Percentiles rank a stretch among this genome's conserved stretches.
Conservation (phyloP, 1,140 invertebrate genomes). For the Mya arenaria region DNA sequence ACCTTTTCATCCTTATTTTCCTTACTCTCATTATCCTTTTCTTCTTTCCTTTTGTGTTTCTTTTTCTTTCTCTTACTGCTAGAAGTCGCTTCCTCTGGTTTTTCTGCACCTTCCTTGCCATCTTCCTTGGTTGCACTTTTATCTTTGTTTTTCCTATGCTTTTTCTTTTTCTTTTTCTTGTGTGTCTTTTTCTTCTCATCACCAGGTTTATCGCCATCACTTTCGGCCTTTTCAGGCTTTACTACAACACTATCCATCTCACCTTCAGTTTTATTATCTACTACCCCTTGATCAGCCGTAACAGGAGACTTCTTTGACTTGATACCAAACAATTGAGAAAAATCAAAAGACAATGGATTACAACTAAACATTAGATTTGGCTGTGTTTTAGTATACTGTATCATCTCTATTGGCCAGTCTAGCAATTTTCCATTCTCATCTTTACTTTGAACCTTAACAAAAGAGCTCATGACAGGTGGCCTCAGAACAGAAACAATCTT, state of each 20-base stretch:
- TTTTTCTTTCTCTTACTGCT: slow-evolving; percentile 66
- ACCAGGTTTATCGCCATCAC: slow-evolving; percentile 14
- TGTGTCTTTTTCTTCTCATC: slow-evolving; percentile 41
- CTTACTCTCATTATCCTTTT: slow-evolving; percentile 33
- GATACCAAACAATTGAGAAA: slow-evolving; percentile 48
- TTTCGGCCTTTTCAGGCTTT: slow-evolving; percentile 22
- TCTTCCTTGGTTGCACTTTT: slow-evolving; percentile 43
- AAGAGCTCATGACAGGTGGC: slow-evolving; percentile 4
- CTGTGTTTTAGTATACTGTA: slow-evolving; percentile 59
- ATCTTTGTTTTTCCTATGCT: slow-evolving; percentile 58
- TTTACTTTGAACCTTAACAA: slow-evolving; percentile 64
- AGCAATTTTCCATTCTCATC: slow-evolving; percentile 60
- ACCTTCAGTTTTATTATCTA: not conserved
- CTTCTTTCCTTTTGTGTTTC: slow-evolving; percentile 52
- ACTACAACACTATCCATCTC: slow-evolving; percentile 13
- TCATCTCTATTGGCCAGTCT: slow-evolving; percentile 67
- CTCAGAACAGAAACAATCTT: not conserved
- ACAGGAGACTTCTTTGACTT: not conserved
- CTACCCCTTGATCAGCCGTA: slow-evolving; percentile 9
- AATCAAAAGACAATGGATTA: slow-evolving; percentile 67
- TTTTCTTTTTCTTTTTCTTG: slow-evolving; percentile 60
- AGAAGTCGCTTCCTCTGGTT: slow-evolving; percentile 35
- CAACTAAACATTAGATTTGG: slow-evolving; percentile 61
- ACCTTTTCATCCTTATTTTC: slow-evolving; percentile 35
- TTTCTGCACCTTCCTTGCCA: slow-evolving; percentile 39